Evolutionary conservation across 2,797 vertebrate genomes (phyloP).

Genomic region (Acridotheres tristis): DNA sequence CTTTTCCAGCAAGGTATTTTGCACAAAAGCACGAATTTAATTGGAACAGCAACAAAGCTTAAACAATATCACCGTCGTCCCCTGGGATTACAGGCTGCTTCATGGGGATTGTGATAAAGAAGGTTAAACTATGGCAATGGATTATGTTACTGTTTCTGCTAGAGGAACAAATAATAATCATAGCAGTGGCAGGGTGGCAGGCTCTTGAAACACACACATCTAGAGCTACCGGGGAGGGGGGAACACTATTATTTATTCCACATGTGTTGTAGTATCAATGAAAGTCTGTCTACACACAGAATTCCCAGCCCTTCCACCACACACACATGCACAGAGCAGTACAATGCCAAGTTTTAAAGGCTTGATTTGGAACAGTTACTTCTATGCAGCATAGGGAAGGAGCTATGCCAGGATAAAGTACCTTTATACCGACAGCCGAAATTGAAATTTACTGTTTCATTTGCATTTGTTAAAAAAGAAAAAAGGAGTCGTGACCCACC

Average conservation of each 20-base stretch:
- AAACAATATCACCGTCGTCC: conserved; percentile 49
- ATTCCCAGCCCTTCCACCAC: conserved; percentile 32
- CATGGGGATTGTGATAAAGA: conserved; percentile 28
- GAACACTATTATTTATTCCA: conserved; percentile 54
- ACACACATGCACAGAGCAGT: conserved; percentile 6
- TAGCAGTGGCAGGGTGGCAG: conserved; percentile 25
- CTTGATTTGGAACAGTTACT: conserved; percentile 10
- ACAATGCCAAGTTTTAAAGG: conserved; percentile 5
- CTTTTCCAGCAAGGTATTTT: conserved; percentile 34
- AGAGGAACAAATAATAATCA: conserved; percentile 59
- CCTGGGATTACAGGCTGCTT: conserved; percentile 55
- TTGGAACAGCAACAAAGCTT: conserved; percentile 45
- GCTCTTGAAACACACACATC: conserved; percentile 44
- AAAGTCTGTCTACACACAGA: conserved; percentile 55
- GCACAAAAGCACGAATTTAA: conserved; percentile 57
- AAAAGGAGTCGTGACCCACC: background rate
- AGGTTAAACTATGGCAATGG: conserved; percentile 66
- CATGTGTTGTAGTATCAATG: conserved; percentile 55
- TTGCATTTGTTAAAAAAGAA: background rate
- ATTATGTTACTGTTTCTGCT: conserved; percentile 32
- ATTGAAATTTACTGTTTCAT: background rate
- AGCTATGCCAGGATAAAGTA: conserved; percentile 12
- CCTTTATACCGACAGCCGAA: background rate
- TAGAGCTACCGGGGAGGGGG: background rate
- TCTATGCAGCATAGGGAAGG: background rate